These are phyloP conservation scores for Andricus quercusramuli DNA, from an alignment of 2,888 invertebrate species.

Conservation along the genomic window DNA sequence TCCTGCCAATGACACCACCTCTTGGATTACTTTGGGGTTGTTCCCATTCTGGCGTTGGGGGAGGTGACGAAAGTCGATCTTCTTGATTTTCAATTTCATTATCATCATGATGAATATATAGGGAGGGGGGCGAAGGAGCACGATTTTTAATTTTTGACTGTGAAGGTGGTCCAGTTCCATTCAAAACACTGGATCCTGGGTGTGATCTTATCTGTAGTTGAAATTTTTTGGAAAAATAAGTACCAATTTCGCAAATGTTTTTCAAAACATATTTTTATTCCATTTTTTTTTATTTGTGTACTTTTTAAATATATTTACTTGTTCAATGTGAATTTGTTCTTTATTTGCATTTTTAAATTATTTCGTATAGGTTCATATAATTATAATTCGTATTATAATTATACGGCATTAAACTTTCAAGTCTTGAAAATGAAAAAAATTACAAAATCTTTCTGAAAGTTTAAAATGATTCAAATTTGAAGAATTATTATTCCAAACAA, in stretches of 20 bases:
- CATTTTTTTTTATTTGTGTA: background rate
- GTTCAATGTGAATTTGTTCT: background rate
- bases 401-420: too few relatives aligned
- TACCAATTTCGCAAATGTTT: background rate
- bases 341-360: too few relatives aligned
- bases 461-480: too few relatives aligned
- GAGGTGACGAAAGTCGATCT: slow-evolving; percentile 25
- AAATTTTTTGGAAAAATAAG: background rate
- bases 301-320: background rate
- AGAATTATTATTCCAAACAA: too few relatives aligned
- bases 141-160: slow-evolving; percentile 41
- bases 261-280: background rate
- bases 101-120: slow-evolving; percentile 35
- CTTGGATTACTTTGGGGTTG: slow-evolving; percentile 65
- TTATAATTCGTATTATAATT: too few relatives aligned
- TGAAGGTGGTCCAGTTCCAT: slow-evolving; percentile 49
- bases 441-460: too few relatives aligned
- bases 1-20: slow-evolving; percentile 72
- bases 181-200: slow-evolving; percentile 27
- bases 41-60: slow-evolving; percentile 45
- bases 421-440: too few relatives aligned
- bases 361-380: too few relatives aligned
- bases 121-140: slow-evolving; percentile 34
- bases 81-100: slow-evolving; percentile 47
- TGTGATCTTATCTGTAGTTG: slow-evolving; percentile 30